These are phyloP conservation scores for Danio choprae DNA, from an alignment of 2,797 vertebrate genomes.

Conservation along the genomic window DNA sequence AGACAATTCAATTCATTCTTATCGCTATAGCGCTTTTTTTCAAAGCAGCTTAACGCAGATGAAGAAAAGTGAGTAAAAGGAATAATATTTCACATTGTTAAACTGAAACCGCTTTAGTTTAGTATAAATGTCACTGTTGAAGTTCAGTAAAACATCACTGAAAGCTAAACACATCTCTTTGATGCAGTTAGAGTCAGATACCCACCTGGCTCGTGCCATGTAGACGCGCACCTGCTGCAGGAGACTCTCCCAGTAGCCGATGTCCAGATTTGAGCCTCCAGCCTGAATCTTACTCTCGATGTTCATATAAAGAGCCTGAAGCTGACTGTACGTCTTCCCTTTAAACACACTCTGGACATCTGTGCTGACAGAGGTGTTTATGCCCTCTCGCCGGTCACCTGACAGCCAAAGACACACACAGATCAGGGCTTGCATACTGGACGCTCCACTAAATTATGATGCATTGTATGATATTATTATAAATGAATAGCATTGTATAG, in stretches of 20 bases:
- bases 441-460: background rate
- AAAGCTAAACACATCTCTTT: background rate
- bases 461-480: background rate
- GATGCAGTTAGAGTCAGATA: background rate
- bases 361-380: conserved; percentile 93
- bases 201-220: conserved; percentile 94
- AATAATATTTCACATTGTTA: too few relatives aligned
- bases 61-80: background rate
- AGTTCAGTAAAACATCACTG: background rate
- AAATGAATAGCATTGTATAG: background rate
- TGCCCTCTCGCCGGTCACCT: conserved; percentile 96
- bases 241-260: conserved; percentile 98
- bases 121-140: too few relatives aligned
- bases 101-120: too few relatives aligned
- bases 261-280: conserved; percentile 94
- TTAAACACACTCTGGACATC: conserved; percentile 96
- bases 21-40: too few relatives aligned
- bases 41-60: background rate
- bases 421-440: background rate
- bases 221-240: conserved; percentile 95
- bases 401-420: conserved; percentile 10
- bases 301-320: conserved; percentile 92
- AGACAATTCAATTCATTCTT: background rate
- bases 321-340: conserved; percentile 96
- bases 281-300: conserved; percentile 92